Evolutionary conservation across 1,140 invertebrate species (phyloP).

Genomic region (Bombus superbus): DNA sequence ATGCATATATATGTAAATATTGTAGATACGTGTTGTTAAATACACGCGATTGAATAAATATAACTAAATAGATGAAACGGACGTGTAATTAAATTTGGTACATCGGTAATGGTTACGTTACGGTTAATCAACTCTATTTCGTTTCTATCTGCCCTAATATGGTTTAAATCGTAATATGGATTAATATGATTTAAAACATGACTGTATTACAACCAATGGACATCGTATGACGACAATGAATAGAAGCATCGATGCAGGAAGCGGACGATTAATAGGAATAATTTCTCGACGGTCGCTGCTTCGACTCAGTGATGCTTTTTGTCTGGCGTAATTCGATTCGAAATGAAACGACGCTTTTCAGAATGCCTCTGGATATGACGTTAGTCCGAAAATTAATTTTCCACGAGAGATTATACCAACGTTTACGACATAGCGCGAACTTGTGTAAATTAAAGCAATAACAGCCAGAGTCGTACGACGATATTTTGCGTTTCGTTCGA

Average conservation of each 20-base stretch:
- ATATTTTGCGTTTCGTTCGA: background rate
- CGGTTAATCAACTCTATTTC: background rate
- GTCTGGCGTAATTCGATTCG: constrained; percentile 32
- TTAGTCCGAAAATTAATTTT: background rate
- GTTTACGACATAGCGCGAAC: background rate
- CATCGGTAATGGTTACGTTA: background rate
- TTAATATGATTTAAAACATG: background rate
- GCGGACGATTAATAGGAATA: constrained; percentile 15
- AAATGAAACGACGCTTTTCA: constrained; percentile 21
- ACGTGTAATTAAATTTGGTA: background rate
- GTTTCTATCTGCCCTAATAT: background rate
- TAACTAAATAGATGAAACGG: background rate
- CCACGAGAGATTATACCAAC: background rate
- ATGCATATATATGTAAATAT: too few relatives aligned
- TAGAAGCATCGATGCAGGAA: background rate
- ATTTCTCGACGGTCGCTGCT: background rate
- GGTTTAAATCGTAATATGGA: too few relatives aligned
- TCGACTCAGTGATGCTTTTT: background rate
- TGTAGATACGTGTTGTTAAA: too few relatives aligned
- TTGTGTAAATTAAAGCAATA: background rate
- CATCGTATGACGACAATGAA: background rate
- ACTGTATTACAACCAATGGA: background rate
- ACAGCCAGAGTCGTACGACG: background rate
- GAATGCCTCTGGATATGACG: background rate
- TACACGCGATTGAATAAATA: background rate